Evolutionary conservation across 2,113 vertebrate genomes (phyloP).

Genomic region (Ageneiosus marmoratus): DNA sequence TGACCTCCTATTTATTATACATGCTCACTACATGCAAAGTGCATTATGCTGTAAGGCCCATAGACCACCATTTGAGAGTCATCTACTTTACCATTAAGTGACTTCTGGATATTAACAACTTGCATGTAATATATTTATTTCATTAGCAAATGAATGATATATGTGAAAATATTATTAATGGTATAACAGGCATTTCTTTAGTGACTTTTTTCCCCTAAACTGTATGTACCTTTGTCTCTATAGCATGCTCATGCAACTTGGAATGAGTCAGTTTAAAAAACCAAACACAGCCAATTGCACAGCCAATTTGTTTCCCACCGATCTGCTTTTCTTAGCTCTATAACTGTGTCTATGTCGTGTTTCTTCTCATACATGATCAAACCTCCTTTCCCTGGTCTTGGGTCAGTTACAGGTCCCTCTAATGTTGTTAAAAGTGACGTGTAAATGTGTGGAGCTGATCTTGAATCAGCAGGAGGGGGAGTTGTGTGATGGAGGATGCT

Average conservation of each 20-base stretch:
- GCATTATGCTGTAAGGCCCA: not conserved
- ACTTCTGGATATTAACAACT: not conserved
- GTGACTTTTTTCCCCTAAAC: not conserved
- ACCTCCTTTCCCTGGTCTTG: too few species aligned
- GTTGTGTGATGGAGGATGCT: conserved; percentile 18
- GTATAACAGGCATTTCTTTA: not conserved
- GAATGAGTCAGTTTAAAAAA: not conserved
- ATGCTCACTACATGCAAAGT: not conserved
- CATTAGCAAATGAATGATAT: not conserved
- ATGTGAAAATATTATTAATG: not conserved
- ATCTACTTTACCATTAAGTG: not conserved
- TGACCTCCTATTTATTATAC: too few species aligned
- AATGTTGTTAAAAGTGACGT: not conserved
- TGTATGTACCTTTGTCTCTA: not conserved
- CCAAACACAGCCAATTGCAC: not conserved
- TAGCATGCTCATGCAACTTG: not conserved
- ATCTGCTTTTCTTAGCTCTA: not conserved
- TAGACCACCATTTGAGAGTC: not conserved
- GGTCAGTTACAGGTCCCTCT: not conserved
- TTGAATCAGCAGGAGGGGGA: conserved; percentile 14
- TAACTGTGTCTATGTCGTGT: not conserved
- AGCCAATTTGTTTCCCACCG: not conserved
- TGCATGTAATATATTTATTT: not conserved
- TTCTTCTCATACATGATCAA: not conserved
- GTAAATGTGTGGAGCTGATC: conserved; percentile 12